Percentiles rank a stretch among this genome's conserved stretches.
phyloP scores from a whole-genome alignment of 2,113 vertebrate species.

The Panthera tigris region DNA sequence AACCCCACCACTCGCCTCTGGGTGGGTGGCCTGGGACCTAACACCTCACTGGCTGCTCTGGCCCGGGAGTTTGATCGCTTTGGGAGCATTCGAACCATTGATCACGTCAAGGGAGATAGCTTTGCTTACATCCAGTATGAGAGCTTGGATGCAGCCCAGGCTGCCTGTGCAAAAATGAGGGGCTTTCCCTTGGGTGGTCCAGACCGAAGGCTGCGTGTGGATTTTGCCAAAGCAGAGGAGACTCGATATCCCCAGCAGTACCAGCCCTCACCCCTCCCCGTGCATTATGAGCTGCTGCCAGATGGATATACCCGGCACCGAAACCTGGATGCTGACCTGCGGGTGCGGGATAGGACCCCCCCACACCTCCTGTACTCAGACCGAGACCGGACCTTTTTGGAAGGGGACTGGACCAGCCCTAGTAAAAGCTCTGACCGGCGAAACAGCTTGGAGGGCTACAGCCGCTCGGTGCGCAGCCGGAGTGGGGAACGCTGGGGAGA shows the following conservation, averaged over 20 bases:
- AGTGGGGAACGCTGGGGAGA: slow-evolving; percentile 94
- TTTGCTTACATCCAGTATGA: slow-evolving; percentile 99
- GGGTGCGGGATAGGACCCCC: slow-evolving; percentile 91
- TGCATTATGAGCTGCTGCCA: slow-evolving; percentile 91
- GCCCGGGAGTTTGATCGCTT: slow-evolving; percentile 98
- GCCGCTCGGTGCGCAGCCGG: slow-evolving; percentile 90
- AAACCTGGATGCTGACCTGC: slow-evolving; percentile 93
- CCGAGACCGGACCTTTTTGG: slow-evolving; percentile 89
- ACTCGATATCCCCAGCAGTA: slow-evolving; percentile 89
- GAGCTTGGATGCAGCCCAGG: slow-evolving; percentile 96
- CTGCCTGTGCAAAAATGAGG: slow-evolving; percentile 97
- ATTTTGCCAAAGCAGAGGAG: slow-evolving; percentile 98
- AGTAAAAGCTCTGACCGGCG: slow-evolving; percentile 90
- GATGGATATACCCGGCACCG: slow-evolving; percentile 92
- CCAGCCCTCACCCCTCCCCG: slow-evolving; percentile 88
- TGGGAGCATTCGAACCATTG: slow-evolving; percentile 96
- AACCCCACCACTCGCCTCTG: slow-evolving; percentile 97
- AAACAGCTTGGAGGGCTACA: slow-evolving; percentile 88
- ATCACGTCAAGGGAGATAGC: slow-evolving; percentile 97
- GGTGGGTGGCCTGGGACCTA: slow-evolving; percentile 96
- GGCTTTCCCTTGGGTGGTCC: slow-evolving; percentile 95
- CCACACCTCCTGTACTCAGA: slow-evolving; percentile 90
- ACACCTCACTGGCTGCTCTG: slow-evolving; percentile 93
- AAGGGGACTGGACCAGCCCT: slow-evolving; percentile 92
- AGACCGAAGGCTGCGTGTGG: slow-evolving; percentile 93